Conservation (phyloP, 2,113 vertebrate species). For the Pelecanoides urinatrix region DNA sequence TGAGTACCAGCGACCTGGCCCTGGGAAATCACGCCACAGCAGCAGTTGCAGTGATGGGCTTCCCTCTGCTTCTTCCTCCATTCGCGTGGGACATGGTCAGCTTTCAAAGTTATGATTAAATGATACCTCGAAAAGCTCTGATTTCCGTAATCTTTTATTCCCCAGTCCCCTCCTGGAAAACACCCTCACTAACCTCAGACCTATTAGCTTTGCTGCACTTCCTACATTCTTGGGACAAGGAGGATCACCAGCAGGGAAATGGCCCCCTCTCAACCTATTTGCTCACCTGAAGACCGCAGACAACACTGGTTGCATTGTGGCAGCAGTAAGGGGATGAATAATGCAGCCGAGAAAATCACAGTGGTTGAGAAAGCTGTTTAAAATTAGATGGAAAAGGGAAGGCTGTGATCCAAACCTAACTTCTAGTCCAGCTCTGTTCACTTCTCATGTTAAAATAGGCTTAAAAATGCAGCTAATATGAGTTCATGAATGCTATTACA, state of each 20-base stretch:
- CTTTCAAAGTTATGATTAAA: neutral
- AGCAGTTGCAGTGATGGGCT: neutral
- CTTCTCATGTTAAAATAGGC: neutral
- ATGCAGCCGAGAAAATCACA: fast-evolving
- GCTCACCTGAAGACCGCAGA: neutral
- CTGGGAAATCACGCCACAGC: neutral
- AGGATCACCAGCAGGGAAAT: neutral
- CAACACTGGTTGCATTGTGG: neutral
- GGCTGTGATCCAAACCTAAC: neutral
- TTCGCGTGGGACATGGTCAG: neutral
- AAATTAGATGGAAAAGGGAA: neutral
- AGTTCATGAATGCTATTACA: neutral
- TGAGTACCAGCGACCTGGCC: neutral
- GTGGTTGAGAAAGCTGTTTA: neutral
- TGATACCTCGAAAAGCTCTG: neutral
- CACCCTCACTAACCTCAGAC: neutral
- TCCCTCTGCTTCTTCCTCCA: neutral
- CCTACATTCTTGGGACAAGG: neutral
- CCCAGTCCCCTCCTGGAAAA: neutral
- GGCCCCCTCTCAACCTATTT: neutral
- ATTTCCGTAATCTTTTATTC: neutral
- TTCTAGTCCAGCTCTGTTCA: neutral
- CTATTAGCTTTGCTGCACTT: neutral
- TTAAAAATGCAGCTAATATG: neutral
- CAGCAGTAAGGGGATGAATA: neutral